Evolutionary conservation across 2,113 vertebrate species (phyloP).

Genomic region (Procapra przewalskii): DNA sequence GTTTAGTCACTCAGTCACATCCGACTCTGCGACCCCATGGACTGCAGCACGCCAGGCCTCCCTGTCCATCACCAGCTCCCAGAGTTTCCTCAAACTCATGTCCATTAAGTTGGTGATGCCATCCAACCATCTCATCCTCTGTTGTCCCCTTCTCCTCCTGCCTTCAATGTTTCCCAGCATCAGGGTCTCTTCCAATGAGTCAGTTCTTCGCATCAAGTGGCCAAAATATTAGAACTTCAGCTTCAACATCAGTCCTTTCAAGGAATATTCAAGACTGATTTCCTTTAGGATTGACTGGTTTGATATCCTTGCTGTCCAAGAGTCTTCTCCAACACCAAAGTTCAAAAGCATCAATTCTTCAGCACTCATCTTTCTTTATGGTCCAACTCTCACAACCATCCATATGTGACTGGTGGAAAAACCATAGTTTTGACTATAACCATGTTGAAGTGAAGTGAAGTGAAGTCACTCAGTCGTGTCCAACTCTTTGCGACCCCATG

Average conservation of each 20-base stretch:
- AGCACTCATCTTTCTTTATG: background rate
- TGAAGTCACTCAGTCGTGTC: too few relatives aligned
- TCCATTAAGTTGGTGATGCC: background rate
- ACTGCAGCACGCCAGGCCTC: background rate
- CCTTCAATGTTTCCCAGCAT: background rate
- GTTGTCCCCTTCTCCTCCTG: background rate
- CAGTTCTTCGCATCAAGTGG: rapidly evolving
- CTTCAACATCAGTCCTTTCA: background rate
- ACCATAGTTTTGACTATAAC: background rate
- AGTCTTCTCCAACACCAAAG: background rate
- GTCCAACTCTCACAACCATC: background rate
- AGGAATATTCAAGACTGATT: background rate
- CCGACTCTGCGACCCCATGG: rapidly evolving
- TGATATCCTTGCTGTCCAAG: background rate
- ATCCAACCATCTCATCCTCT: background rate
- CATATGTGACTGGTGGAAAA: background rate
- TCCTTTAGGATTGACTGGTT: background rate
- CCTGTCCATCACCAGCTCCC: background rate
- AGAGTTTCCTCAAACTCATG: background rate
- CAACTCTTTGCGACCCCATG: too few relatives aligned
- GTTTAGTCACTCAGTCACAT: background rate
- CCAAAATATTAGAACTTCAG: background rate
- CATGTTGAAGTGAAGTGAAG: background rate
- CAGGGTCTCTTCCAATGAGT: background rate
- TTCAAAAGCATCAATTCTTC: background rate